A percentile compares a stretch with the other conserved stretches of the same genome.
Evolutionary conservation across 2,888 invertebrate genomes (phyloP).

Genomic region (Morinoia aosen): DNA sequence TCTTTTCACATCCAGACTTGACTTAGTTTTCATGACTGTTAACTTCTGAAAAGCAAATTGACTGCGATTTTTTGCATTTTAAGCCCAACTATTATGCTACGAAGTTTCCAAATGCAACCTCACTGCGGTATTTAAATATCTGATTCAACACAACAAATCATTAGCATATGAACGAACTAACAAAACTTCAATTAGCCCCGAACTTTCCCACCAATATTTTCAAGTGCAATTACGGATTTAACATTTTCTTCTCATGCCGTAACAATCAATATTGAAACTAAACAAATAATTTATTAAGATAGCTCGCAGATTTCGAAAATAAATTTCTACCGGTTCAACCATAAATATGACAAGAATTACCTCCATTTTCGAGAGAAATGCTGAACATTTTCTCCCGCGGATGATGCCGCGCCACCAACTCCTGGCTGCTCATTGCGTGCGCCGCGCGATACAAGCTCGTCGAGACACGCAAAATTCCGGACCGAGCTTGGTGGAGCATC

Average conservation of each 20-base stretch:
- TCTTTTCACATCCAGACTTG: no score
- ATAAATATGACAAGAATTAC: background rate
- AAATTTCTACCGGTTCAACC: background rate
- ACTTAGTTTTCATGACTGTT: no score
- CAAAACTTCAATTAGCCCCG: background rate
- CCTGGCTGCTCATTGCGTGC: background rate
- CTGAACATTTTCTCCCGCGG: background rate
- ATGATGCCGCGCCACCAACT: background rate
- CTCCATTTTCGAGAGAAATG: conserved; percentile 3
- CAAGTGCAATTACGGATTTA: background rate
- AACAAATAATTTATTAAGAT: background rate
- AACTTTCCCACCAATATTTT: background rate
- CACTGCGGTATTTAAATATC: no score
- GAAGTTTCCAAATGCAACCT: no score
- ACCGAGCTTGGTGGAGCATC: background rate
- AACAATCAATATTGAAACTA: background rate
- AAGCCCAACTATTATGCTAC: no score
- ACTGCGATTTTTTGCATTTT: no score
- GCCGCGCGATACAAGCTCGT: background rate
- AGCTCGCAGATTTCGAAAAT: background rate
- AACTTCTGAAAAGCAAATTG: no score
- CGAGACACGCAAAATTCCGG: background rate
- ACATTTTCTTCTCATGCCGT: background rate
- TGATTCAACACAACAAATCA: no score
- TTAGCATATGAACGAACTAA: background rate